Evolutionary conservation across 2,888 invertebrate genomes (phyloP).

Genomic region (Andrena hattorfiana): DNA sequence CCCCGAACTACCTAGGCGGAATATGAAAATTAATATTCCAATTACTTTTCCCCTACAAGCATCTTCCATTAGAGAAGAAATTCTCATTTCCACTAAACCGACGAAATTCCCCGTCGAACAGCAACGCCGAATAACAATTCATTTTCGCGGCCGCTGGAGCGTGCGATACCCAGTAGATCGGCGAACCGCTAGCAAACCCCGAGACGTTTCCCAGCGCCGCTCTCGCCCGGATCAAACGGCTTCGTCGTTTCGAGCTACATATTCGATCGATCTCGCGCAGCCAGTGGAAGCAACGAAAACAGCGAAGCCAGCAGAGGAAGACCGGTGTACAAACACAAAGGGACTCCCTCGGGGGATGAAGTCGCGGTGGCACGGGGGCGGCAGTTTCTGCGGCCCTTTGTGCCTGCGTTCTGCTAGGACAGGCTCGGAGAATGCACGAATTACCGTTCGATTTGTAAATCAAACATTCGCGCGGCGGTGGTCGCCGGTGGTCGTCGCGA

Average conservation of each 20-base stretch:
- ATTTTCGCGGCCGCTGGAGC: conserved; percentile 6
- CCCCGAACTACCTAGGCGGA: no score
- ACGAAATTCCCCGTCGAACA: neutral
- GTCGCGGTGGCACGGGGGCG: conserved; percentile 55
- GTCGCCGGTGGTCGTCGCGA: neutral
- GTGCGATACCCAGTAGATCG: neutral
- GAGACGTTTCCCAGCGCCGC: neutral
- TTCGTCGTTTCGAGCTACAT: conserved; percentile 21
- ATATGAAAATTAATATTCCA: no score
- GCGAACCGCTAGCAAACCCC: conserved; percentile 2
- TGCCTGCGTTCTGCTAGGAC: conserved; percentile 47
- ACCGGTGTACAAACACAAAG: conserved; percentile 66
- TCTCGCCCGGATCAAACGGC: conserved; percentile 3
- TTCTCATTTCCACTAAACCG: neutral
- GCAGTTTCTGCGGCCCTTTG: conserved; percentile 60
- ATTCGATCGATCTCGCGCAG: conserved; percentile 32
- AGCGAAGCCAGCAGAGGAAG: conserved; percentile 36
- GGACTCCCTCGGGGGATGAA: conserved; percentile 57
- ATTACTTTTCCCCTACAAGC: neutral
- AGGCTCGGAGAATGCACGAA: conserved; percentile 66
- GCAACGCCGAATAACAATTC: neutral
- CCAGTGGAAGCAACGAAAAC: conserved; percentile 19
- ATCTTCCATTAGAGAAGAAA: neutral
- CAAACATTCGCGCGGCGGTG: conserved; percentile 59
- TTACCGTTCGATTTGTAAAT: conserved; percentile 76